These are phyloP conservation scores for Mamestra brassicae DNA, from an alignment of 2,888 invertebrate species.

Conservation along the genomic window DNA sequence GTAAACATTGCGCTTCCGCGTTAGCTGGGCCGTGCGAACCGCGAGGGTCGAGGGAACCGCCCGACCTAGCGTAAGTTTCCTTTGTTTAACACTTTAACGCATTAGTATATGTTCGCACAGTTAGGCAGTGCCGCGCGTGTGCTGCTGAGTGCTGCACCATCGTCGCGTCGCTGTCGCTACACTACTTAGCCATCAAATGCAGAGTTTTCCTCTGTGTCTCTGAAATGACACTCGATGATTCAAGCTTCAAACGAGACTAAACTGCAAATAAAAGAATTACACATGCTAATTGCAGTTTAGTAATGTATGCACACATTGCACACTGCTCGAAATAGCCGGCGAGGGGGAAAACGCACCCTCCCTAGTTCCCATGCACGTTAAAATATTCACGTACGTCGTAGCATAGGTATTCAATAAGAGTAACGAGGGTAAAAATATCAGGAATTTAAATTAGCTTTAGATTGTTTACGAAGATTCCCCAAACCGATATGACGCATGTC, in stretches of 20 bases:
- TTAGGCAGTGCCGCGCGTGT: slow-evolving; percentile 44
- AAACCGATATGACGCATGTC: slow-evolving; percentile 21
- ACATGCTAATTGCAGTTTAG: slow-evolving; percentile 41
- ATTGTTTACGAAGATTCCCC: slow-evolving; percentile 31
- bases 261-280: slow-evolving; percentile 42
- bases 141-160: slow-evolving; percentile 25
- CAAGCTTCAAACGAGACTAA: slow-evolving; percentile 11
- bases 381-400: slow-evolving; percentile 30
- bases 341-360: slow-evolving; percentile 59
- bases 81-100: slow-evolving; percentile 84
- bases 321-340: slow-evolving; percentile 46
- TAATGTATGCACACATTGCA: slow-evolving; percentile 54
- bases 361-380: slow-evolving; percentile 34
- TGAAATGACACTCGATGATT: slow-evolving; percentile 34
- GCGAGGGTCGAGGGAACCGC: slow-evolving; percentile 83
- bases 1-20: slow-evolving; percentile 85
- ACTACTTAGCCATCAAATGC: slow-evolving; percentile 18
- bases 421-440: slow-evolving; percentile 36
- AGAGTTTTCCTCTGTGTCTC: slow-evolving; percentile 25
- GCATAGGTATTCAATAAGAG: slow-evolving; percentile 40
- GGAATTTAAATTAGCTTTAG: slow-evolving; percentile 28
- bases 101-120: slow-evolving; percentile 73
- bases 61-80: slow-evolving; percentile 82
- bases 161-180: slow-evolving; percentile 3
- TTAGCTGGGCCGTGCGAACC: slow-evolving; percentile 85